A percentile compares a stretch with the other conserved stretches of the same genome.
phyloP scores from a whole-genome alignment of 2,113 vertebrate genomes.

The Tapirus terrestris region DNA sequence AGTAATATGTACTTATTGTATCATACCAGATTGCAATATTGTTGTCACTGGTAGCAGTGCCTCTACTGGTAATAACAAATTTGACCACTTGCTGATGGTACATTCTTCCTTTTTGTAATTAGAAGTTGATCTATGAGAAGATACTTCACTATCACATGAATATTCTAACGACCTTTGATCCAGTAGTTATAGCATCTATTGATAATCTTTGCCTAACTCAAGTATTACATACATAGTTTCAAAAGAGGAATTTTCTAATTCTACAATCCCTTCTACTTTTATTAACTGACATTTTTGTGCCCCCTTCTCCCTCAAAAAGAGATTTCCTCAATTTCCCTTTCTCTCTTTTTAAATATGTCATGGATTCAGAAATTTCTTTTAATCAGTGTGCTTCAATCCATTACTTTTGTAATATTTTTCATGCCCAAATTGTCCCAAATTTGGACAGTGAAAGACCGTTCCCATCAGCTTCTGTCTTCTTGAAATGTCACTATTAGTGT shows the following conservation, averaged over 20 bases:
- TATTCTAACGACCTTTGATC: not conserved
- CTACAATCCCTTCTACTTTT: not conserved
- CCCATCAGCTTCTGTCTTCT: not conserved
- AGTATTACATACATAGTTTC: not conserved
- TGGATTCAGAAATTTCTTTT: not conserved
- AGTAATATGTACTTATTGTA: not conserved
- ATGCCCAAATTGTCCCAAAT: not conserved
- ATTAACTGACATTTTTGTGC: not conserved
- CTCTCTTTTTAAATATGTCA: not conserved
- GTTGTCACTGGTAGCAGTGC: not conserved
- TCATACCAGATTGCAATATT: not conserved
- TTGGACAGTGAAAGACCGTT: not conserved
- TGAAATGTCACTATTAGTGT: not conserved
- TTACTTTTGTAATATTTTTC: not conserved
- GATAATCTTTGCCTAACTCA: not conserved
- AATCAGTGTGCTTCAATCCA: not conserved
- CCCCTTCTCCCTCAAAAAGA: not conserved
- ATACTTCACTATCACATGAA: not conserved
- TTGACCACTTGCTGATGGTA: not conserved
- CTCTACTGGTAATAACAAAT: not conserved
- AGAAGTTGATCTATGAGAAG: not conserved
- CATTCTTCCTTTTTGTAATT: not conserved
- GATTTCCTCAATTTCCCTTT: not conserved
- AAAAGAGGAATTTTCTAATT: not conserved
- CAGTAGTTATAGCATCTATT: not conserved